Evolutionary conservation across 2,888 invertebrate genomes (phyloP).

Genomic region (Ophion obscuratus): DNA sequence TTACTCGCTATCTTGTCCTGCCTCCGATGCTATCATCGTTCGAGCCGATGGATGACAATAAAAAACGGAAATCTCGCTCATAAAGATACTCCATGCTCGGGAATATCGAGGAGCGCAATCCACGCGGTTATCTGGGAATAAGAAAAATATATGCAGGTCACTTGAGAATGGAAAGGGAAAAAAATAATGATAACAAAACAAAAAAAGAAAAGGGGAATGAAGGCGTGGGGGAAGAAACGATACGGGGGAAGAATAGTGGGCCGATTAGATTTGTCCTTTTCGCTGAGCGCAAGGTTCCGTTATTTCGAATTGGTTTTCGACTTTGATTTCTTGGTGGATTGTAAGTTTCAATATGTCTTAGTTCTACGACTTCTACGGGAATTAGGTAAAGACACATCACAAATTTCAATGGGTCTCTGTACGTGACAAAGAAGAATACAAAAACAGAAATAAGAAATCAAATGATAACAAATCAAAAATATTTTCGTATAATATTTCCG

Average conservation of each 20-base stretch:
- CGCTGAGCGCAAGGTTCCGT: neutral
- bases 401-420: no score
- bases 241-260: slow-evolving; percentile 21
- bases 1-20: neutral
- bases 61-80: slow-evolving; percentile 47
- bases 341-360: no score
- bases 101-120: slow-evolving; percentile 37
- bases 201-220: slow-evolving; percentile 3
- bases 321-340: no score
- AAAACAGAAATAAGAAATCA: no score
- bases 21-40: slow-evolving; percentile 43
- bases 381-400: no score
- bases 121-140: slow-evolving; percentile 30
- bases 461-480: no score
- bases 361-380: no score
- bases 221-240: neutral
- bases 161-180: neutral
- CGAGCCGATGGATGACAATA: slow-evolving; percentile 48
- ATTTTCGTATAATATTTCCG: no score
- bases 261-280: neutral
- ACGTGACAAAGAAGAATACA: no score
- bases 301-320: neutral
- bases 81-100: slow-evolving; percentile 43
- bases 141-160: slow-evolving; percentile 15
- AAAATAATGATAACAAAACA: slow-evolving; percentile 8